phyloP scores from a whole-genome alignment of 2,888 invertebrate genomes.

The Bedellia somnulentella region DNA sequence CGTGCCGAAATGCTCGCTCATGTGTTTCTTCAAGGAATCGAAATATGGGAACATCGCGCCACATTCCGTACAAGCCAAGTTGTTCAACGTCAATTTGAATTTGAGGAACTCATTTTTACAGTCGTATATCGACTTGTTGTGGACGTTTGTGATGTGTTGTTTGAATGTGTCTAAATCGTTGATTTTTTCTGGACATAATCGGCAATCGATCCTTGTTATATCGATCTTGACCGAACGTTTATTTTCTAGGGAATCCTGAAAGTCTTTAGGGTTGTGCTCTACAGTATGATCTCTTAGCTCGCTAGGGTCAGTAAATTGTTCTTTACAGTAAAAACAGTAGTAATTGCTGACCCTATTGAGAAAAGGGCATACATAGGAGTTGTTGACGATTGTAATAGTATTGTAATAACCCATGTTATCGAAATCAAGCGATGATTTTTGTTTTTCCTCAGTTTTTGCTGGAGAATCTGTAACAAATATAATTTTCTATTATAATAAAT shows the following conservation, averaged over 20 bases:
- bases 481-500: too few relatives aligned
- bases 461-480: slow-evolving; percentile 10
- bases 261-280: slow-evolving; percentile 29
- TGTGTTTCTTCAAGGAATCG: slow-evolving; percentile 38
- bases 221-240: slow-evolving; percentile 45
- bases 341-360: slow-evolving; percentile 38
- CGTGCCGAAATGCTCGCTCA: slow-evolving; percentile 42
- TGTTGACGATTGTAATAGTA: slow-evolving; percentile 28
- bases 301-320: slow-evolving; percentile 26
- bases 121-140: slow-evolving; percentile 19
- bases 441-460: slow-evolving; percentile 15
- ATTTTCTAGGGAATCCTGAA: slow-evolving; percentile 30
- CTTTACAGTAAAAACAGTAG: slow-evolving; percentile 43
- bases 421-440: slow-evolving; percentile 16
- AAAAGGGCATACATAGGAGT: slow-evolving; percentile 41
- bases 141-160: slow-evolving; percentile 20
- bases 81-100: slow-evolving; percentile 24
- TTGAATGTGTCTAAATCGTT: slow-evolving; percentile 23
- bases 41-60: slow-evolving; percentile 22
- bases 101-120: too few relatives aligned
- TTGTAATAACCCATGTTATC: slow-evolving; percentile 31
- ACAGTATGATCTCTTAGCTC: slow-evolving; percentile 38
- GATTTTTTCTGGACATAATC: slow-evolving; percentile 26
- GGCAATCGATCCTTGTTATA: slow-evolving; percentile 31
- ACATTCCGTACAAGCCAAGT: slow-evolving; percentile 25